phyloP scores from a whole-genome alignment of 2,888 invertebrate species.

The Cephonodes hylas region DNA sequence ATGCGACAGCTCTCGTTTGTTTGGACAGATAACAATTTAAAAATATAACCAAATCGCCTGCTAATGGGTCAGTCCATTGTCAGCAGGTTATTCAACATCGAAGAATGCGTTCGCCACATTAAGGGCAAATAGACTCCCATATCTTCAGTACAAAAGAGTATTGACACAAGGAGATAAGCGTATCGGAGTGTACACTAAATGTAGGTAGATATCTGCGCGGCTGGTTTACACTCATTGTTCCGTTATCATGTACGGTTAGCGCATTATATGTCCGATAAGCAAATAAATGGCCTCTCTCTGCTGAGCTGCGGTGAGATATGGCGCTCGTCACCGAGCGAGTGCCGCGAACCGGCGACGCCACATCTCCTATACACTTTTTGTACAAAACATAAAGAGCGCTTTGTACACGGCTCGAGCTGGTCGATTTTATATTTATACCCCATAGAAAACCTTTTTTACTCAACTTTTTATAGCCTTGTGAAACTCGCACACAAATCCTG shows the following conservation, averaged over 20 bases:
- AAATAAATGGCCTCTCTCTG: conserved; percentile 60
- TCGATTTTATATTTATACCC: background rate
- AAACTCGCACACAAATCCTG: background rate
- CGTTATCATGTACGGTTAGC: conserved; percentile 73
- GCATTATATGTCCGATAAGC: conserved; percentile 75
- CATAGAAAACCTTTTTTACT: background rate
- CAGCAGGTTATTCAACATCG: conserved; percentile 62
- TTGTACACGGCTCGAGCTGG: conserved; percentile 21
- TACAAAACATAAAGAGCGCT: conserved; percentile 23
- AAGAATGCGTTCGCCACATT: conserved; percentile 72
- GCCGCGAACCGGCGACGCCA: background rate
- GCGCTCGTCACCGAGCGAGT: conserved; percentile 29
- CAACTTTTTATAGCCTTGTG: background rate
- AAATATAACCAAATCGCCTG: conserved; percentile 44
- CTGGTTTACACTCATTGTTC: conserved; percentile 74
- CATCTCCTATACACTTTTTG: conserved; percentile 20
- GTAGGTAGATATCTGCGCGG: conserved; percentile 60
- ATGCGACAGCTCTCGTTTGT: conserved; percentile 37
- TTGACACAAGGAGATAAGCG: conserved; percentile 75
- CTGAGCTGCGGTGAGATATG: conserved; percentile 34
- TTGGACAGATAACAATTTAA: conserved; percentile 48
- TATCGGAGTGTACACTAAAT: conserved; percentile 70
- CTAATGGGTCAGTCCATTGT: conserved; percentile 70
- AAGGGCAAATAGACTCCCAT: conserved; percentile 75
- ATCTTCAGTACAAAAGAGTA: conserved; percentile 78